A percentile compares a stretch with the other conserved stretches of the same genome.
phyloP scores from a whole-genome alignment of 2,113 vertebrate species.

The Tenebrosternarchus preto region DNA sequence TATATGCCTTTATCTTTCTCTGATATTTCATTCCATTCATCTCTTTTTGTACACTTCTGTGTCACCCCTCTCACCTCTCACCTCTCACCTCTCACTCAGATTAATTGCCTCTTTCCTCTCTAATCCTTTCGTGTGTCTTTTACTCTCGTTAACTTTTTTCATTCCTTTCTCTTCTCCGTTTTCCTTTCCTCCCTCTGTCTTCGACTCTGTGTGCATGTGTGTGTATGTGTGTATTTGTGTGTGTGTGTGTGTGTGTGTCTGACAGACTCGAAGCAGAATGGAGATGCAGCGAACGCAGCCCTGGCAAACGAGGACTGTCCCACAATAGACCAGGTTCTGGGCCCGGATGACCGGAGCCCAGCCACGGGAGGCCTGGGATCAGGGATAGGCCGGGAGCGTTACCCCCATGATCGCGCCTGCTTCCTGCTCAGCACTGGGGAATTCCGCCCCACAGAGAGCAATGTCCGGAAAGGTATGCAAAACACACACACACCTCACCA shows the following conservation, averaged over 20 bases:
- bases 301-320: constrained; percentile 99
- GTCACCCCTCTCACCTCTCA: too few species aligned
- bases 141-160: too few species aligned
- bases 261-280: constrained; percentile 96
- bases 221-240: constrained; percentile 8
- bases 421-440: constrained; percentile 79
- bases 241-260: constrained; percentile 34
- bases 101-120: too few species aligned
- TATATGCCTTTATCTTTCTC: too few species aligned
- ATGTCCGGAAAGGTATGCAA: constrained; percentile 79
- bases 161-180: too few species aligned
- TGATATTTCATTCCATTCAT: too few species aligned
- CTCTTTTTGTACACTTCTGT: too few species aligned
- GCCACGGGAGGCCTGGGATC: constrained; percentile 71
- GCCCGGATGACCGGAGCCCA: constrained; percentile 93
- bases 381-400: constrained; percentile 71
- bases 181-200: not conserved
- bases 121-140: too few species aligned
- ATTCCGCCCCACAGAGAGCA: constrained; percentile 78
- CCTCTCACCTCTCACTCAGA: too few species aligned
- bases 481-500: constrained; percentile 36
- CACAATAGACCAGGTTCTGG: constrained; percentile 97
- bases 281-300: constrained; percentile 94
- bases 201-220: not conserved
- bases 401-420: constrained; percentile 79